phyloP scores from a whole-genome alignment of 2,888 invertebrate species.

The Quadriops clusia region DNA sequence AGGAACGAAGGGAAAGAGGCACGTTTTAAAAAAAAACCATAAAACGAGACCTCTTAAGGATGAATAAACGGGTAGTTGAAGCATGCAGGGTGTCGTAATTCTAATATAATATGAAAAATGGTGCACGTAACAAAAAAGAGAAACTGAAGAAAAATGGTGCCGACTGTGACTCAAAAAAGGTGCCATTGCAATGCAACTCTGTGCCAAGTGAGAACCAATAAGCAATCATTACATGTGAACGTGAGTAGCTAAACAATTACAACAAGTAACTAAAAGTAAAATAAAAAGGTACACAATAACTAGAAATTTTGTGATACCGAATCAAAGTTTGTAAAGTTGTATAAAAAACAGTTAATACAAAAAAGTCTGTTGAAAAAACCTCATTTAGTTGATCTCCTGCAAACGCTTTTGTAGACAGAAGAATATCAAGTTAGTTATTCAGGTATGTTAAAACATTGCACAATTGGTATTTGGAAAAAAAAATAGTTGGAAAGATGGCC shows the following conservation, averaged over 20 bases:
- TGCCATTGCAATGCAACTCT: conserved; percentile 40
- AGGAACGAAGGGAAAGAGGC: conserved; percentile 18
- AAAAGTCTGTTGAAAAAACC: conserved; percentile 29
- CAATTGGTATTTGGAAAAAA: conserved; percentile 7
- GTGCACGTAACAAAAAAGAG: conserved; percentile 30
- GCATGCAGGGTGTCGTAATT: conserved; percentile 30
- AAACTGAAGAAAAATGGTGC: conserved; percentile 30
- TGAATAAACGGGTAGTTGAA: conserved; percentile 14
- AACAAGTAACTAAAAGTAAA: conserved; percentile 26
- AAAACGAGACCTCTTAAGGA: conserved; percentile 1
- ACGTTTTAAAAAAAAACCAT: conserved; percentile 11
- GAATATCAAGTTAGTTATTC: conserved; percentile 18
- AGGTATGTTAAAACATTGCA: conserved; percentile 6
- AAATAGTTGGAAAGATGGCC: no score
- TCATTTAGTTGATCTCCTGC: conserved; percentile 35
- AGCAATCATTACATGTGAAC: conserved; percentile 61
- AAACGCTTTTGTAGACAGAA: conserved; percentile 42
- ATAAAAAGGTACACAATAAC: conserved; percentile 22
- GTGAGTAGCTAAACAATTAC: conserved; percentile 48
- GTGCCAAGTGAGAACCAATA: conserved; percentile 36
- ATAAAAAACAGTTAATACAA: conserved; percentile 25
- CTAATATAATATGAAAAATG: conserved; percentile 30
- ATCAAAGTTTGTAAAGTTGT: conserved; percentile 9
- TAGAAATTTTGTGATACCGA: conserved; percentile 24
- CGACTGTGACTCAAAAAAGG: conserved; percentile 38